A percentile compares a stretch with the other conserved stretches of the same genome.
These are phyloP conservation scores for Gryllus longicercus DNA, from an alignment of 2,888 invertebrate species.

Conservation along the genomic window DNA sequence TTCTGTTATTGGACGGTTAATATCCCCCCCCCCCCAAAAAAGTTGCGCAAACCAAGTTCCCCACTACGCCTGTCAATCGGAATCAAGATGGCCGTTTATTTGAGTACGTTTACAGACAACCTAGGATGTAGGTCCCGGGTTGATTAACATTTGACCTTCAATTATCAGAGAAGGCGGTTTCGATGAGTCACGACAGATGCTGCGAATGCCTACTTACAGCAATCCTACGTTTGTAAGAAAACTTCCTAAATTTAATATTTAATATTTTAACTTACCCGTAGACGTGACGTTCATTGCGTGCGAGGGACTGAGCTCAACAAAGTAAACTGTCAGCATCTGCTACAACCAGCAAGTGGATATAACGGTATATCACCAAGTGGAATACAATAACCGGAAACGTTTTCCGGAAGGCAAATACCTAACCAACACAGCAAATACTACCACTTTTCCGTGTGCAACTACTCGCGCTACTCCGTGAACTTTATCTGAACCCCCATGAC, in stretches of 20 bases:
- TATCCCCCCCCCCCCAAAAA: neutral
- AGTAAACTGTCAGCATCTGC: neutral
- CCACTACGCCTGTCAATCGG: slow-evolving; percentile 6
- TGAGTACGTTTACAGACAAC: neutral
- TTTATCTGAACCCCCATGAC: slow-evolving; percentile 18
- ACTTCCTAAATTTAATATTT: too few species aligned
- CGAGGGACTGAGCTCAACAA: neutral
- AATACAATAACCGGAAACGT: neutral
- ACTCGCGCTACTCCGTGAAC: slow-evolving; percentile 9
- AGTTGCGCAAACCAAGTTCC: neutral
- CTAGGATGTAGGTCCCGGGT: too few species aligned
- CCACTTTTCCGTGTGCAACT: neutral
- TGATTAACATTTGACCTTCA: too few species aligned
- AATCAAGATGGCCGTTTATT: slow-evolving; percentile 2
- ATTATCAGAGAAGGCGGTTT: too few species aligned
- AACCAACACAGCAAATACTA: neutral
- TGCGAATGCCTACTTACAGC: too few species aligned
- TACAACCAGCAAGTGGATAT: neutral
- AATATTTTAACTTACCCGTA: neutral
- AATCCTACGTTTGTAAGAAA: too few species aligned
- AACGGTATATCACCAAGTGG: too few species aligned
- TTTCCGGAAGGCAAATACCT: neutral
- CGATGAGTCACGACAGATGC: too few species aligned
- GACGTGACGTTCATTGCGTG: neutral
- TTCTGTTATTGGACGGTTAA: neutral